Evolutionary conservation across 2,797 vertebrate genomes (phyloP), one percentile per base, ranked within the genome.

Genomic region (Orestias chungarensis): DNA sequence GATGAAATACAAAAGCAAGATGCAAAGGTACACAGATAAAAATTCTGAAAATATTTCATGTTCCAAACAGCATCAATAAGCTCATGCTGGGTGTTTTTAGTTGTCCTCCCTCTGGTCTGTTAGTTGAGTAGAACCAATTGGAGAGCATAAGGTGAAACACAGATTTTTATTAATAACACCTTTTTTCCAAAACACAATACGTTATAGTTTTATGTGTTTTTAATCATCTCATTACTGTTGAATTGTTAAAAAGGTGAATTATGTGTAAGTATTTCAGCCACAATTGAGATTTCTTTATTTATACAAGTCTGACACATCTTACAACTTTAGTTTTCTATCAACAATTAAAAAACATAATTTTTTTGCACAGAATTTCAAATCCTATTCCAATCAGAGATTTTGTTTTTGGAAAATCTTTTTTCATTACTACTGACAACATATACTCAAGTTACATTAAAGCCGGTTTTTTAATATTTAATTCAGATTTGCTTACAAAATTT

Each of bases 51-150:
- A 70, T 50, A 73, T 66, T 71, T 31, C 73, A 76, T 73, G 64
- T 35, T 72, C 55, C 68, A 66, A 43, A 35, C 78, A 52, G 54
- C 54, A 27, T 66, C 54, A 76, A 78, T 67, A 59, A 77, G 61
- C 68, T 67, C 46, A 42, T 71, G 68, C 54, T 73, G 38, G 17
- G 47, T 46, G 55, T 70, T 79, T 83, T 82, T n/a, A n/a, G 66
- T 72, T 80, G 71, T 59, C 25, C 31, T 74, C 40, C 69, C 80
- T n/a, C 29, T 57, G n/a, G 52, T 70, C 5, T n/a, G n/a, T n/a
- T n/a, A n/a, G n/a, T n/a, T n/a, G n/a, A n/a, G n/a, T n/a, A n/a
- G n/a, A 76, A 82, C 82, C 82, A 69, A 78, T 52, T 57, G 66
- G 74, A 38, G 71, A 71, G 46, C 68, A 62, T 33, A 35, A 49